These are phyloP conservation scores for Augiades crinisus DNA, from an alignment of 2,888 invertebrate species.

Conservation along the genomic window DNA sequence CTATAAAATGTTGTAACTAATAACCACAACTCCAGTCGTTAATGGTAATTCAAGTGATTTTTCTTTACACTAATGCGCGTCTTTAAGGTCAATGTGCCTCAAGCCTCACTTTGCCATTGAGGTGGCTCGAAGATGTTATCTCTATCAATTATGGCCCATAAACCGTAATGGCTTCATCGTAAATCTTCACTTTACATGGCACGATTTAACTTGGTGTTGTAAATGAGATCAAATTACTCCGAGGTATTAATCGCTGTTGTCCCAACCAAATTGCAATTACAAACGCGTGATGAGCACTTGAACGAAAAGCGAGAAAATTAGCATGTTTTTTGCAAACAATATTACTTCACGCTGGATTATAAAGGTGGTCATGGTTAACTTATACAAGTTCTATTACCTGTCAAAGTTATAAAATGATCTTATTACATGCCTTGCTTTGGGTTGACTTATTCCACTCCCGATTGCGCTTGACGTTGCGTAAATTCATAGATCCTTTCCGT, in stretches of 20 bases:
- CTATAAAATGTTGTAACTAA: constrained; percentile 74
- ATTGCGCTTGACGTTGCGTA: too few species aligned
- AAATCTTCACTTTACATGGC: constrained; percentile 76
- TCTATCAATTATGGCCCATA: constrained; percentile 79
- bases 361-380: neutral
- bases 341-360: neutral
- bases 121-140: constrained; percentile 71
- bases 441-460: too few species aligned
- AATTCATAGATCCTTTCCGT: too few species aligned
- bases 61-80: constrained; percentile 70
- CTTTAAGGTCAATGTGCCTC: constrained; percentile 64
- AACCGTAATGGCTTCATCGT: constrained; percentile 80
- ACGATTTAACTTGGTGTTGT: constrained; percentile 73
- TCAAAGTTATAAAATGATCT: too few species aligned
- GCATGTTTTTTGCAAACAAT: constrained; percentile 6
- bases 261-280: constrained; percentile 8
- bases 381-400: too few species aligned
- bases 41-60: constrained; percentile 68
- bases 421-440: too few species aligned
- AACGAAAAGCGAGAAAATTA: constrained; percentile 5
- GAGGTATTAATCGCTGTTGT: constrained; percentile 59
- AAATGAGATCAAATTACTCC: constrained; percentile 68
- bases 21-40: constrained; percentile 68
- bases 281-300: constrained; percentile 10
- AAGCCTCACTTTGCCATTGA: constrained; percentile 75